Base-by-base conservation (phyloP, 2,888 invertebrate species). In the Agrotis clavis region DNA sequence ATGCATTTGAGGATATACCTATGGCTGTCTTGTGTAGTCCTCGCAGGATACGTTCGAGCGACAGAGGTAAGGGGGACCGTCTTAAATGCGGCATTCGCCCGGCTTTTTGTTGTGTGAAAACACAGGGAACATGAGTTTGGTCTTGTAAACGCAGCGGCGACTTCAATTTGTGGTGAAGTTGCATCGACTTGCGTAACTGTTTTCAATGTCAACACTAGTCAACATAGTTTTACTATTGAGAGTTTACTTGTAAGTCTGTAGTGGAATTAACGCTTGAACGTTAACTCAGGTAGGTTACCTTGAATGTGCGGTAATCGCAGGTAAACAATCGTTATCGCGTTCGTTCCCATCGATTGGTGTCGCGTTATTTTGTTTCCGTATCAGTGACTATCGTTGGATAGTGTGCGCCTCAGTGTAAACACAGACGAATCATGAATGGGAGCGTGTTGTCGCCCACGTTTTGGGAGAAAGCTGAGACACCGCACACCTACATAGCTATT, bases 1-100 rank as follows among this genome's bases (percentile, higher is more conserved):
- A 98, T 98, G 98, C 97, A 97, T 97, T 97, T 97, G 94, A 97
- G 97, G 97, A 97, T 97, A 97, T 97, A 97, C 94, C 96, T 97
- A 96, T 96, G 97, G 97, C 96, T 97, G 96, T 97, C 97, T 96
- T 97, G 97, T 97, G 97, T 97, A 96, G 96, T 97, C 97, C 97
- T 97, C 93, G 95, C 97, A 94, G 97, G 97, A 97, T 97, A 97
- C 96, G 97, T 97, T 95, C 97, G 97, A 96, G 97, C 97, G 95
- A 97, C 97, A 96, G 97, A 97, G 97, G 98, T 98, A 97, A 97
- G 97, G 96, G 94, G 93, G 92, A 91, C 92, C 92, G 93, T 95
- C 94, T 95, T 94, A 92, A 93, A 93, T 92, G 92, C 95, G 93
- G 93, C 93, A 92, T 91, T 94, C 88, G 89, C 89, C 93, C 93